A percentile compares a stretch with the other conserved stretches of the same genome.
phyloP scores from a whole-genome alignment of 2,797 vertebrate genomes.

The Melanotaenia boesemani region DNA sequence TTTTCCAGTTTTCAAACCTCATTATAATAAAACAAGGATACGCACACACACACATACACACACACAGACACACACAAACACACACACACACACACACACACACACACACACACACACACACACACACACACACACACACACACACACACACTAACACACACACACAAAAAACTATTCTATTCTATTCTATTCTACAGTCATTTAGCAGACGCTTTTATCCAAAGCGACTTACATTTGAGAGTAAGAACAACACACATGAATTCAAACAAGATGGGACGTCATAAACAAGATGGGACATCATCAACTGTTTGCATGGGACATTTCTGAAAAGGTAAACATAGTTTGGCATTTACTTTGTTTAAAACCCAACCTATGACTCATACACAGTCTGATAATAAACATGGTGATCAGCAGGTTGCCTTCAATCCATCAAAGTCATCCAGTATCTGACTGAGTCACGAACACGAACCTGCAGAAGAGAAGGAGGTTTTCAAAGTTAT shows the following conservation, averaged over 20 bases:
- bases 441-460: not conserved
- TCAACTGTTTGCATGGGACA: not conserved
- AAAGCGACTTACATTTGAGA: too few species aligned
- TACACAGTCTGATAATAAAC: not conserved
- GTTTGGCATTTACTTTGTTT: not conserved
- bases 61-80: not conserved
- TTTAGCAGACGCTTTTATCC: too few species aligned
- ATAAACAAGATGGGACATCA: too few species aligned
- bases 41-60: not conserved
- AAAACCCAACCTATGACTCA: not conserved
- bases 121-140: not conserved
- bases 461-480: constrained; percentile 45
- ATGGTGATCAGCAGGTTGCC: not conserved
- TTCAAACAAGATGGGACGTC: too few species aligned
- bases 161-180: too few species aligned
- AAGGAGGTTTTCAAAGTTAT: constrained; percentile 4
- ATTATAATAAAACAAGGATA: not conserved
- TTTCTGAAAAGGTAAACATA: not conserved
- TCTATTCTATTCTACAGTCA: too few species aligned
- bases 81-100: too few species aligned
- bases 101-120: too few species aligned
- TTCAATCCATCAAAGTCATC: not conserved
- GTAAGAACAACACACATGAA: too few species aligned
- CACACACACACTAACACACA: too few species aligned
- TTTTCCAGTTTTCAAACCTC: too few species aligned